Evolutionary conservation across 2,797 vertebrate species (phyloP), one percentile per base, ranked within the genome.

Genomic region (Pangasius djambal): DNA sequence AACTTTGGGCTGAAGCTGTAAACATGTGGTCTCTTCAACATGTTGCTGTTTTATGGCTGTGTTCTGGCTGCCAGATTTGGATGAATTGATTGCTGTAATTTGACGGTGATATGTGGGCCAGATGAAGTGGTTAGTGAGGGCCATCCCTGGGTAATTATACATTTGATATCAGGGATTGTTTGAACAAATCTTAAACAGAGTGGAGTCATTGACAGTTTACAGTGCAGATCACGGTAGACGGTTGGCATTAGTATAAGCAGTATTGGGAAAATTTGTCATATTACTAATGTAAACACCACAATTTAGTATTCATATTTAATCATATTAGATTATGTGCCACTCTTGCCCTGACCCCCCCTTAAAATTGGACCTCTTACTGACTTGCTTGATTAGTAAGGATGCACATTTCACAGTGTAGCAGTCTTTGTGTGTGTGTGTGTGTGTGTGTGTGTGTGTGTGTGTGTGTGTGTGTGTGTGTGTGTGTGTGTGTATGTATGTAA

Each of bases 21-120:
- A 83, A 83, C 81, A 44, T 63, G 57, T 63, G 81, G 57, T 63
- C 34, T n/a, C 34, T 63, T 83, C 57, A 63, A 28, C 57, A 37
- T 44, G 57, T 63, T 28, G 37, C 34, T 44, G 57, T 63, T 40
- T 61, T 61, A 83, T 59, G 22, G 57, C 2, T 16, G 57, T 63
- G 37, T 63, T 15, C 22, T 83, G 57, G 34, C 34, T 44, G 81
- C 37, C 77, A 31, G 52, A 55, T 75, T 28, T 20, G 20, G 22
- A 28, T 28, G 40, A 75, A 55, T 57, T 57, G n/a, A 20, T 44
- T 63, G 81, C 37, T 8, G 34, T 83, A 83, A 83, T 83, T 63
- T 37, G 13, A 63, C 1, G 2, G 22, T 18, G 52, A 57, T 63
- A 44, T 44, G 22, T 44, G 37, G 37, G 81, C 57, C 81, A 83